These are phyloP conservation scores for Sebastolobus altivelis DNA, from an alignment of 2,797 vertebrate species.

Conservation along the genomic window DNA sequence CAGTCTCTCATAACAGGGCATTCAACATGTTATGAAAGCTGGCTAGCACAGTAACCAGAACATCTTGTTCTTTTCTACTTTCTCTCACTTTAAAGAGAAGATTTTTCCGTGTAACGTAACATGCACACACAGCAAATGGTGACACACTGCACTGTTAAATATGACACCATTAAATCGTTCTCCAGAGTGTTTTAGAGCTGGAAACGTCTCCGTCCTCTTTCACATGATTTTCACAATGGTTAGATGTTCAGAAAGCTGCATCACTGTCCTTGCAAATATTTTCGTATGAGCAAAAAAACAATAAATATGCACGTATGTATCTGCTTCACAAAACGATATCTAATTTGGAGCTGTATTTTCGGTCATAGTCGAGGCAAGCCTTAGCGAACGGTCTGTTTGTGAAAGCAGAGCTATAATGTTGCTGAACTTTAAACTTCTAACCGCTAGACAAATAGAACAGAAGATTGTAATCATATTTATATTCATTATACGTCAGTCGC, in stretches of 20 bases:
- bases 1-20: background rate
- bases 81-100: background rate
- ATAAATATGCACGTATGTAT: background rate
- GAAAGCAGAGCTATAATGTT: background rate
- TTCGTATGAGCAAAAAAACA: background rate
- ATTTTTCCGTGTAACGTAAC: background rate
- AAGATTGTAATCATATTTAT: constrained; percentile 1
- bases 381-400: background rate
- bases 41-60: constrained; percentile 20
- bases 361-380: background rate
- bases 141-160: background rate
- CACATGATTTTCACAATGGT: background rate
- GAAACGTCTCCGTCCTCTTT: background rate
- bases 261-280: background rate
- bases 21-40: constrained; percentile 14
- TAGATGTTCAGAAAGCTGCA: background rate
- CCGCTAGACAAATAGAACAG: constrained; percentile 1
- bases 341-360: background rate
- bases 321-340: background rate
- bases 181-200: background rate
- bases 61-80: constrained; percentile 66
- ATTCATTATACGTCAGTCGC: no score
- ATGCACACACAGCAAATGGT: background rate
- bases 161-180: background rate
- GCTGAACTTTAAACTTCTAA: constrained; percentile 42